Percentiles rank a stretch among this genome's conserved stretches.
Evolutionary conservation across 2,113 vertebrate species (phyloP).

Genomic region (Sardina pilchardus): DNA sequence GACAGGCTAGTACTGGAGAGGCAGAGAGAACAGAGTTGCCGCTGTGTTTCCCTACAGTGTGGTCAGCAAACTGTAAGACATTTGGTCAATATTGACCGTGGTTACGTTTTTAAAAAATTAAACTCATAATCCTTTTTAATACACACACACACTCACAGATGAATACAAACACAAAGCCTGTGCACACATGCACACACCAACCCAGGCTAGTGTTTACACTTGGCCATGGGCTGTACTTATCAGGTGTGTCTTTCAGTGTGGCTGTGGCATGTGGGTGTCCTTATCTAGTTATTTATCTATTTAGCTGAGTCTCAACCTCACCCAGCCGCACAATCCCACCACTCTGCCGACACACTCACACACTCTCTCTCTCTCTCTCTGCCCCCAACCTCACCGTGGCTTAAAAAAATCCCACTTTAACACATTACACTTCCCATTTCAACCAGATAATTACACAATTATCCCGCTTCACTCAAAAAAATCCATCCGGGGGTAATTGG

Average conservation of each 20-base stretch:
- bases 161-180: background rate
- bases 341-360: constrained; percentile 26
- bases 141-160: background rate
- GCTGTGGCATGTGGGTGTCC: constrained; percentile 53
- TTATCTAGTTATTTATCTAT: constrained; percentile 54
- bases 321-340: constrained; percentile 55
- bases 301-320: constrained; percentile 65
- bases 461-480: constrained; percentile 90
- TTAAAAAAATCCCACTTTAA: constrained; percentile 88
- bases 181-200: background rate
- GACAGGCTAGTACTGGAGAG: background rate
- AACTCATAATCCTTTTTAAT: background rate
- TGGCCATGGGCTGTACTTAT: background rate
- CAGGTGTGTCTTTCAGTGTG: constrained; percentile 32
- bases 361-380: background rate
- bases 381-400: constrained; percentile 64
- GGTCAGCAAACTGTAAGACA: too few species aligned
- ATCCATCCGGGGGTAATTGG: constrained; percentile 91
- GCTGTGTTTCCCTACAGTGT: too few species aligned
- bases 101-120: background rate
- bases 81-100: background rate
- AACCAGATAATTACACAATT: constrained; percentile 96
- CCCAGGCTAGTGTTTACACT: background rate
- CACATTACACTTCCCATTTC: constrained; percentile 91
- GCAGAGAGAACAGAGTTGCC: background rate